phyloP scores from a whole-genome alignment of 2,113 vertebrate species.

The Peromyscus maniculatus region DNA sequence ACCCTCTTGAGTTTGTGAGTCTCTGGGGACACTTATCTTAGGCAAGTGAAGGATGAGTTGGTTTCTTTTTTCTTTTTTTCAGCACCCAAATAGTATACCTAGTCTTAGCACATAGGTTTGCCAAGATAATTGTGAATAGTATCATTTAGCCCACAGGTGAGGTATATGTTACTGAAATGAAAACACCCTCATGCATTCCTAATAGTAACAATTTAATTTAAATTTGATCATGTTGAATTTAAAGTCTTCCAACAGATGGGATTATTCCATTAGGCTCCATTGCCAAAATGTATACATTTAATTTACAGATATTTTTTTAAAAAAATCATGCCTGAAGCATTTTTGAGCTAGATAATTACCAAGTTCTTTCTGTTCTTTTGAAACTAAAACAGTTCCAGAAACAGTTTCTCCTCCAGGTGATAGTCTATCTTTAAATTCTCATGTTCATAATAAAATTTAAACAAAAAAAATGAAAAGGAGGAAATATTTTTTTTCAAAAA shows the following conservation, averaged over 20 bases:
- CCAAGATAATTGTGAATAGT: not conserved
- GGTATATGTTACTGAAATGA: not conserved
- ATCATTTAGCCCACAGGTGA: not conserved
- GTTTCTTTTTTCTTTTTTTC: not conserved
- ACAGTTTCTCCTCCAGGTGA: not conserved
- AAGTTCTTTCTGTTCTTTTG: not conserved
- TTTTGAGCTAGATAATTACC: constrained; percentile 20
- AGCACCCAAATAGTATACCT: not conserved
- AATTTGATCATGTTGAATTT: constrained; percentile 20
- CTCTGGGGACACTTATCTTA: not conserved
- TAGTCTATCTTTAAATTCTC: constrained; percentile 46
- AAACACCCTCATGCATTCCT: not conserved
- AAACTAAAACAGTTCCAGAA: not conserved
- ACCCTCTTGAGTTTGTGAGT: not conserved
- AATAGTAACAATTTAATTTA: not conserved
- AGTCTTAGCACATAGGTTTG: not conserved
- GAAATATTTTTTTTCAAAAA: not conserved
- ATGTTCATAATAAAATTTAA: not conserved
- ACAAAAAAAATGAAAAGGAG: not conserved
- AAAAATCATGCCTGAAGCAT: not conserved
- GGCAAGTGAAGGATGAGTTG: not conserved
- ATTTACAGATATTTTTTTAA: not conserved
- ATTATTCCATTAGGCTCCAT: not conserved
- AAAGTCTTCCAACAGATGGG: not conserved
- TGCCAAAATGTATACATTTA: not conserved